Conservation (phyloP, 2,888 invertebrate species). For the Gerris lacustris region DNA sequence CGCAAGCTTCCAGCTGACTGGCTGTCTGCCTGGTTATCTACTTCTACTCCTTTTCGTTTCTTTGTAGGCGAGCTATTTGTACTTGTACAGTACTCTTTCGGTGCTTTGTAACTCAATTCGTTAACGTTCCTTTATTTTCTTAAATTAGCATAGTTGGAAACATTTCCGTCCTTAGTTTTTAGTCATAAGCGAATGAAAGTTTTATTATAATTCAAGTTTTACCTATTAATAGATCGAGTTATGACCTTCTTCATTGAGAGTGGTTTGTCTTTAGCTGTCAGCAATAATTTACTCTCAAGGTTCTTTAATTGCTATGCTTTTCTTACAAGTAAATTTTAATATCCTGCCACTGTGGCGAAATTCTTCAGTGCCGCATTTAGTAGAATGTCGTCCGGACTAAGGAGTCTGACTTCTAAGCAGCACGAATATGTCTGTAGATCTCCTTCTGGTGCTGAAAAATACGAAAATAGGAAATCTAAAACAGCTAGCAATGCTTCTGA, state of each 20-base stretch:
- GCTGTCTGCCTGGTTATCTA: not conserved
- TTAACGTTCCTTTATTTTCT: not conserved
- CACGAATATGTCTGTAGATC: not conserved
- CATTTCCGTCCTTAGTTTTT: not conserved
- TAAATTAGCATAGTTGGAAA: not conserved
- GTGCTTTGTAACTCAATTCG: not conserved
- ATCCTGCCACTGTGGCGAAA: constrained; percentile 5
- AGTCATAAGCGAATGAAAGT: not conserved
- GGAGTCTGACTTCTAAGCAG: not conserved
- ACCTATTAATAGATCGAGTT: not conserved
- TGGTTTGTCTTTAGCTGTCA: too few species aligned
- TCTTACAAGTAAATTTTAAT: not conserved
- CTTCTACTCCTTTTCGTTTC: not conserved
- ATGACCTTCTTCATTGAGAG: not conserved
- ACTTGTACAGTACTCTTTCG: not conserved
- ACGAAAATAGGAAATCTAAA: constrained; percentile 1
- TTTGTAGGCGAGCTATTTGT: too few species aligned
- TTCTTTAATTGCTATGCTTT: not conserved
- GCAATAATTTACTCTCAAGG: not conserved
- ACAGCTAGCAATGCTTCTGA: not conserved
- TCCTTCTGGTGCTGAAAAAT: not conserved
- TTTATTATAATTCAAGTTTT: not conserved
- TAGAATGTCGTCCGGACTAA: constrained; percentile 6
- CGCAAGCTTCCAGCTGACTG: not conserved
- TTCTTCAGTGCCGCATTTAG: constrained; percentile 2